Evolutionary conservation across 2,888 invertebrate species (phyloP).

Genomic region (Zele albiditarsus): DNA sequence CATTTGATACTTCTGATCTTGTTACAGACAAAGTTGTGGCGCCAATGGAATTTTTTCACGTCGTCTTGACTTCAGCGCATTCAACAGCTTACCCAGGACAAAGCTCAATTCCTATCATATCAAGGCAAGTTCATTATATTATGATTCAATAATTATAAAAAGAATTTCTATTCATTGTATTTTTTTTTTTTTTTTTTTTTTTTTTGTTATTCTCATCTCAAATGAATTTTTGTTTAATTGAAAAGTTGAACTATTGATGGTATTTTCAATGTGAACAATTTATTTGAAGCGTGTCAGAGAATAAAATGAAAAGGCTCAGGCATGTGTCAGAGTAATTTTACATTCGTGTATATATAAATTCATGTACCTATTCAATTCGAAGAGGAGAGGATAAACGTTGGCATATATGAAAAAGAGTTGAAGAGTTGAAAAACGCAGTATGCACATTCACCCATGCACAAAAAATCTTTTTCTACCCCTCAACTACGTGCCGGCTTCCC

Average conservation of each 20-base stretch:
- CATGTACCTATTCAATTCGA: background rate
- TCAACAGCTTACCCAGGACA: constrained; percentile 93
- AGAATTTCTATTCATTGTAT: background rate
- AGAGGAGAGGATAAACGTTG: background rate
- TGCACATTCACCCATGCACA: constrained; percentile 44
- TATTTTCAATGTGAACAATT: background rate
- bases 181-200: background rate
- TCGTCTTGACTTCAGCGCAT: constrained; percentile 94
- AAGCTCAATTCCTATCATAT: constrained; percentile 99
- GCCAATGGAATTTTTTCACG: constrained; percentile 95
- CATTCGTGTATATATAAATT: background rate
- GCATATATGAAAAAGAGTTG: background rate
- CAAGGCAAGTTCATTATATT: constrained; percentile 82
- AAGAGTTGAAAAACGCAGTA: constrained; percentile 16
- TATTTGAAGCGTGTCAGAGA: background rate
- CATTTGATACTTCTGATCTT: constrained; percentile 65
- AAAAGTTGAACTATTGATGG: background rate
- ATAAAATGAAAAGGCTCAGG: background rate
- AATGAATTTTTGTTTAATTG: background rate
- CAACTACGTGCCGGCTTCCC: constrained; percentile 6
- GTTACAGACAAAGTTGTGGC: constrained; percentile 87
- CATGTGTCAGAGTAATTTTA: background rate
- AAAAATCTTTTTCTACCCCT: constrained; percentile 45
- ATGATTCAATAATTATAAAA: background rate
- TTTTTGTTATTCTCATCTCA: background rate